Base-by-base conservation (phyloP, 2,888 invertebrate species). In the Dione vanillae region DNA sequence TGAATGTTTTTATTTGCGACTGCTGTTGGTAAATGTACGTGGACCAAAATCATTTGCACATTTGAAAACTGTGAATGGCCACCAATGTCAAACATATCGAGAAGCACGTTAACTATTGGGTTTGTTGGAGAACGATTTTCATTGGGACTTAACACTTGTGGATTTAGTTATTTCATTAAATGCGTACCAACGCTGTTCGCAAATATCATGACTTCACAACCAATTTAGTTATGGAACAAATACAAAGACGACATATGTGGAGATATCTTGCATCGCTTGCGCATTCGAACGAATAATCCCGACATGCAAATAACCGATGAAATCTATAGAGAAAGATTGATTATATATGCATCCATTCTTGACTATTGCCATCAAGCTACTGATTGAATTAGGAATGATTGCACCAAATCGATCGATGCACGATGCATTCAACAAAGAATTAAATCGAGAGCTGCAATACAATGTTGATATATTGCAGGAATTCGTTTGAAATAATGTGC, bases 301-400 rank as follows among this genome's bases (percentile, higher is more conserved):
- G 64, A 72, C 65, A 67, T 75, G 45, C 69, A 75, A 74, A 72
- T 72, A 67, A 75, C 69, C 67, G 69, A 69, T 66, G 73, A 77
- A 75, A 75, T 74, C 67, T 73, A 77, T 70, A 75, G 75, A 74
- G 74, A 75, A 73, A 75, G 66, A n/a, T 75, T 77, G 73, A 76
- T 76, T 69, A 67, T 75, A 66, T 72, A 74, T 75, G 68, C 74
- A 77, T 72, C 66, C 65, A 70, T 75, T 75, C 70, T 76, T 76
- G 72, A 74, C 69, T 69, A 73, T 77, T 73, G 67, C 75, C 71
- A 76, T 74, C 75, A 76, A 76, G 69, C 69, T 73, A 76, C 70
- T 78, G 69, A 74, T 71, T 73, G 69, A 75, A 73, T 61, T 76
- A 75, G n/a, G 76, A 74, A 75, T 75, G 75, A 73, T 68, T 65